Percentiles rank a stretch among this genome's conserved stretches.
Conservation (phyloP, 1,140 invertebrate species). For the Paramacrobiotus metropolitanus region DNA sequence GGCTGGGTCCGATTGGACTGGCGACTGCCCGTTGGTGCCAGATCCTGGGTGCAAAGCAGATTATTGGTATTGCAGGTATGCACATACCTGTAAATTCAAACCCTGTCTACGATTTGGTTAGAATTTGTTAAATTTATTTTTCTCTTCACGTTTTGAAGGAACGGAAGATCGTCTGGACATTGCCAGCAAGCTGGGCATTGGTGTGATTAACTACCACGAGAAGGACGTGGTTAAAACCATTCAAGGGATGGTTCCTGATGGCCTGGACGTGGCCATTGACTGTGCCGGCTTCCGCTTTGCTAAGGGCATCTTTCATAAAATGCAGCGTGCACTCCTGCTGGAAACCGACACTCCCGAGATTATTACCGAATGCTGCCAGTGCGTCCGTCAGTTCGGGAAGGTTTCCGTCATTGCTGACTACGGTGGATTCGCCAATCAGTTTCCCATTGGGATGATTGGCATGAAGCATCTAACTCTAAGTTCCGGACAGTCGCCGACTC, state of each 20-base stretch:
- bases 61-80: conserved; percentile 11
- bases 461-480: not conserved
- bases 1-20: conserved; percentile 9
- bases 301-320: conserved; percentile 8
- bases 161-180: conserved; percentile 9
- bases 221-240: conserved; percentile 8
- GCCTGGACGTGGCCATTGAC: conserved; percentile 10
- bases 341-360: conserved; percentile 12
- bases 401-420: not conserved
- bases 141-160: too few species aligned
- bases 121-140: too few species aligned
- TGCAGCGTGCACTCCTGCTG: conserved; percentile 6
- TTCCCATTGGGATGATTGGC: not conserved
- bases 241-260: not conserved
- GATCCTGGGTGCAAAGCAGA: conserved; percentile 6
- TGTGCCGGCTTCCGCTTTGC: conserved; percentile 11
- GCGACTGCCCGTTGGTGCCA: conserved; percentile 12
- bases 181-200: conserved; percentile 9
- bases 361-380: conserved; percentile 9
- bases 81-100: too few species aligned
- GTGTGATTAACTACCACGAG: conserved; percentile 10
- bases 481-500: not conserved
- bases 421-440: not conserved
- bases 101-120: too few species aligned
- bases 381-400: conserved; percentile 7